These are phyloP conservation scores for Podarcis lilfordi DNA, from an alignment of 2,797 vertebrate species.

Conservation along the genomic window DNA sequence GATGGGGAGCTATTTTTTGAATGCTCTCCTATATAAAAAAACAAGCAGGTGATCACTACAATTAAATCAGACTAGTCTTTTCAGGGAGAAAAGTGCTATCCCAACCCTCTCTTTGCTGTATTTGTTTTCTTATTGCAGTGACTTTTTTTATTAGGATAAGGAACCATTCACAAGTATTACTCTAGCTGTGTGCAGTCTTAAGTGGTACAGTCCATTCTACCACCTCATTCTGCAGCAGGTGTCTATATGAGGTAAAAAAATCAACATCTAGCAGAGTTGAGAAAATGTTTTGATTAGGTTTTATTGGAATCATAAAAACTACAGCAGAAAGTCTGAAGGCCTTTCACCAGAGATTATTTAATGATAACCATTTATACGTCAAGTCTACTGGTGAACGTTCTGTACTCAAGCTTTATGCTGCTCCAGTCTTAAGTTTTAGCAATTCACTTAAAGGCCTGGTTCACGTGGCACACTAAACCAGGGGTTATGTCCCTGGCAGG, in stretches of 20 bases:
- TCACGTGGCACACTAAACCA: neutral
- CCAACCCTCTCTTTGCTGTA: neutral
- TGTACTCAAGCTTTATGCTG: neutral
- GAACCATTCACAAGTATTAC: neutral
- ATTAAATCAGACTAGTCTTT: neutral
- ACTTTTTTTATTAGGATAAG: neutral
- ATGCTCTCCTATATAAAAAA: no score
- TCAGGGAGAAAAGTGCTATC: neutral
- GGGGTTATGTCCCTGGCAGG: no score
- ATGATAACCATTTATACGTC: constrained; percentile 26
- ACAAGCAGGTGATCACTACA: neutral
- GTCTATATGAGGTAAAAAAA: neutral
- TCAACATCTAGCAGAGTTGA: neutral
- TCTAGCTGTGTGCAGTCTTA: neutral
- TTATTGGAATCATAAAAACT: constrained; percentile 2
- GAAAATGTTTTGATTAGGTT: constrained; percentile 6
- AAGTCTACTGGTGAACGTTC: constrained; percentile 17
- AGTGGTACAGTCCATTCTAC: neutral
- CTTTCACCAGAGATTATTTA: neutral
- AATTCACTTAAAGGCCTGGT: no score
- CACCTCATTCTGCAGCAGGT: neutral
- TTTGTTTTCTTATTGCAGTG: neutral
- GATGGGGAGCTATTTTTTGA: no score
- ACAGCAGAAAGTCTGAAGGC: neutral
- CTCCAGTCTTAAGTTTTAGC: neutral